Percentiles rank a stretch among this genome's conserved stretches.
These are phyloP conservation scores for Bambusicola thoracicus DNA, from an alignment of 2,113 vertebrate species.

Conservation along the genomic window DNA sequence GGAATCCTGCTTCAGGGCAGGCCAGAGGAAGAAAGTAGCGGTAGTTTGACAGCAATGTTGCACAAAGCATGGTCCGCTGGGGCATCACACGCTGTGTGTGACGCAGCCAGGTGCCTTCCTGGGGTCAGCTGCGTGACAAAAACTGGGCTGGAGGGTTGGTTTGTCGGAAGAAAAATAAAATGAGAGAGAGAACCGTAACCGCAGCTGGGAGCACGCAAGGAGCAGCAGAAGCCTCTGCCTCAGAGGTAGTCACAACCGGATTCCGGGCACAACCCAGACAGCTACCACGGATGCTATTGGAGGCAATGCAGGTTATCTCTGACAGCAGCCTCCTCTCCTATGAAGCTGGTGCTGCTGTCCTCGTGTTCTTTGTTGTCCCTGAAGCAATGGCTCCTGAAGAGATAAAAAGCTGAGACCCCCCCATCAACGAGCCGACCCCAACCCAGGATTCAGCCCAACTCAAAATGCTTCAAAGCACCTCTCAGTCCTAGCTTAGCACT, in stretches of 20 bases:
- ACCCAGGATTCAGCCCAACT: background rate
- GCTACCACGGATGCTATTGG: background rate
- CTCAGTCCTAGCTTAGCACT: background rate
- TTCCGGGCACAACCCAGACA: background rate
- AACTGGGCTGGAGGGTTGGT: background rate
- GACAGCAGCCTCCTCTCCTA: background rate
- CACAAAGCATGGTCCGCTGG: rapidly evolving
- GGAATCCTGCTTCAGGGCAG: background rate
- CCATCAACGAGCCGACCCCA: background rate
- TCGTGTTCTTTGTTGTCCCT: background rate
- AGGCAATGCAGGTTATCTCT: background rate
- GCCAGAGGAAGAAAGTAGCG: background rate
- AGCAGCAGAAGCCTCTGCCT: background rate
- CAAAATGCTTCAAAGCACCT: background rate
- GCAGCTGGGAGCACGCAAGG: background rate
- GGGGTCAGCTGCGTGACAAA: background rate
- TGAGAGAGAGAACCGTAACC: background rate
- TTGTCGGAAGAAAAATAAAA: background rate
- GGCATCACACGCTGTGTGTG: rapidly evolving
- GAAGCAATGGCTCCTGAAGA: background rate
- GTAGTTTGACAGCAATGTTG: background rate
- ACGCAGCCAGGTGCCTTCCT: rapidly evolving
- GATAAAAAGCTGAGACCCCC: background rate
- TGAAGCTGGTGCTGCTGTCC: background rate
- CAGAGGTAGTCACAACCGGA: background rate